Conservation (phyloP, 2,113 vertebrate genomes). For the Archocentrus centrarchus region DNA sequence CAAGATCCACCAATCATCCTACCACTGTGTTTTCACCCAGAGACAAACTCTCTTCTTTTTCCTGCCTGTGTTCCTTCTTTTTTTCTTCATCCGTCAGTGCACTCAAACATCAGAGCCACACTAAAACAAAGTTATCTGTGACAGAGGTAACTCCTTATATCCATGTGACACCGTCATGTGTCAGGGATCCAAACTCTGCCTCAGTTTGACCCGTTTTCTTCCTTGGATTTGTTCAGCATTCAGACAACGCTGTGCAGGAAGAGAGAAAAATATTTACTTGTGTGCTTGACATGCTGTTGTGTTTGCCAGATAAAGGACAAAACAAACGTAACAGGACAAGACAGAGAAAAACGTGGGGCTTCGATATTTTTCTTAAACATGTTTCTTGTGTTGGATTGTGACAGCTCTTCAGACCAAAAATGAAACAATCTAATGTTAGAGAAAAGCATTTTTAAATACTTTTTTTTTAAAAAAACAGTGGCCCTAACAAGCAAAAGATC, state of each 20-base stretch:
- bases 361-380: background rate
- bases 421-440: background rate
- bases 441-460: background rate
- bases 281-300: background rate
- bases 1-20: background rate
- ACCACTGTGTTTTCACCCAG: background rate
- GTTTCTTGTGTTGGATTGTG: background rate
- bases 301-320: background rate
- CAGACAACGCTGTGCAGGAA: background rate
- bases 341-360: background rate
- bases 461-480: no score
- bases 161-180: background rate
- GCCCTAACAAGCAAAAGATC: no score
- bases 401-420: background rate
- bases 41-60: background rate
- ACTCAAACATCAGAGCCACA: background rate
- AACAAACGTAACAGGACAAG: background rate
- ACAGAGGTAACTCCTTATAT: background rate
- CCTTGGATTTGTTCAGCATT: background rate
- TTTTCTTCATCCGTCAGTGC: conserved; percentile 6
- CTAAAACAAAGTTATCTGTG: background rate
- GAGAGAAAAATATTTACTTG: background rate
- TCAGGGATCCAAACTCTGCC: background rate
- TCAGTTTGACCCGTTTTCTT: background rate
- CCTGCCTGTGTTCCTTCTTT: background rate